Evolutionary conservation across 2,113 vertebrate genomes (phyloP).

Genomic region (Pan troglodytes): NHGRI_mPanTro3-v2.1_pri NC_072409.2:4850001-4850500

Average conservation of each 20-base stretch:
- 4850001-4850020: rapidly evolving
- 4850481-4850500: rapidly evolving
- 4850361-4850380: too few relatives aligned
- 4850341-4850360: rapidly evolving
- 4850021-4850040: not conserved
- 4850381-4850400: not conserved
- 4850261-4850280: not conserved
- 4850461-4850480: rapidly evolving
- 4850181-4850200: rapidly evolving
- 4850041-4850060: not conserved
- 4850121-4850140: not conserved
- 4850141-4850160: not conserved
- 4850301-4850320: rapidly evolving
- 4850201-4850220: not conserved
- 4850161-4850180: rapidly evolving
- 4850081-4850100: rapidly evolving
- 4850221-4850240: not conserved
- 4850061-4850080: rapidly evolving
- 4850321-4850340: rapidly evolving
- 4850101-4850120: rapidly evolving
- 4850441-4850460: not conserved
- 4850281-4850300: rapidly evolving
- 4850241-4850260: too few relatives aligned
- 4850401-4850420: too few relatives aligned
- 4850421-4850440: too few relatives aligned